Conservation (phyloP, 2,113 vertebrate genomes). For the Gambusia affinis region DNA sequence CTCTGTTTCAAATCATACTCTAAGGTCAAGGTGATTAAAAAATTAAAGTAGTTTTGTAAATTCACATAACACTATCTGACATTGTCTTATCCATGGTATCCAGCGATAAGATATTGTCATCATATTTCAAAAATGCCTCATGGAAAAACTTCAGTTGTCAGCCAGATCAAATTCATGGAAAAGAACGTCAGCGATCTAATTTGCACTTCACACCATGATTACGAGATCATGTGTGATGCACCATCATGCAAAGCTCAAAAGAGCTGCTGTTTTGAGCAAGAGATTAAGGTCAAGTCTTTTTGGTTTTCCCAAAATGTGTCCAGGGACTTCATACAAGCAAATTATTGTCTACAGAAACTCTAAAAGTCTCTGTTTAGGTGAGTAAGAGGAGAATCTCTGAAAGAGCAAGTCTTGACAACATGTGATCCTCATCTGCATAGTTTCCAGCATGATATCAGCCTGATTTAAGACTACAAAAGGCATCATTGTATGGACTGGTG, state of each 20-base stretch:
- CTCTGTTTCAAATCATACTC: background rate
- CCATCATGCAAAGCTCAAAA: conserved; percentile 17
- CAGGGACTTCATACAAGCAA: conserved; percentile 65
- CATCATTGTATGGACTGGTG: conserved; percentile 71
- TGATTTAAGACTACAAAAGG: conserved; percentile 75
- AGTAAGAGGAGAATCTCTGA: conserved; percentile 75
- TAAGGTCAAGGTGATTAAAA: background rate
- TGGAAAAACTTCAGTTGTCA: background rate
- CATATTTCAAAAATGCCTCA: background rate
- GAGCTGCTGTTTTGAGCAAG: conserved; percentile 32
- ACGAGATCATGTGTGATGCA: background rate
- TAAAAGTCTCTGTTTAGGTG: conserved; percentile 73
- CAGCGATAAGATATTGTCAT: too few species aligned
- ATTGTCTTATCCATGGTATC: too few species aligned
- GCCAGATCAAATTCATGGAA: conserved; percentile 11
- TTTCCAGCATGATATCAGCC: conserved; percentile 84
- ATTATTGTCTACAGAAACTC: conserved; percentile 71
- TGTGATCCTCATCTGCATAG: conserved; percentile 81
- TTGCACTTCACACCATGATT: conserved; percentile 6
- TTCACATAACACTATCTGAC: too few species aligned
- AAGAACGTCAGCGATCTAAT: background rate
- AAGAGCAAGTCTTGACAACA: conserved; percentile 71
- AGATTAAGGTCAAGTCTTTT: conserved; percentile 25
- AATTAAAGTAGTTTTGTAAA: too few species aligned
- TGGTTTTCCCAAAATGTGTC: conserved; percentile 45